Conservation (phyloP, 1,140 invertebrate species). For the Trinorchestia longiramus region DNA sequence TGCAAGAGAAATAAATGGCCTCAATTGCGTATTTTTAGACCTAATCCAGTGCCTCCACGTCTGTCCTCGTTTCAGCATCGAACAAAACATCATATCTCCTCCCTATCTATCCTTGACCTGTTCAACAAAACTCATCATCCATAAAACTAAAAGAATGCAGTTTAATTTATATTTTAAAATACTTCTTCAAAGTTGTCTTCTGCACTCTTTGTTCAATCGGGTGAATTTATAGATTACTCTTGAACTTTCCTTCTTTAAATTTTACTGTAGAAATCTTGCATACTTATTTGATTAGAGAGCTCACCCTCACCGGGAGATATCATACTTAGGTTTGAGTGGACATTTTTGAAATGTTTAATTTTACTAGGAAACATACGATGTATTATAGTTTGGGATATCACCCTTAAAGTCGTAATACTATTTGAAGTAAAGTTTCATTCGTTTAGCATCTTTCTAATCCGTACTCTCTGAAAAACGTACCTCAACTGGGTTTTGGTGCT, state of each 20-base stretch:
- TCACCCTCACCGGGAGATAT: background rate
- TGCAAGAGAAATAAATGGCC: too few species aligned
- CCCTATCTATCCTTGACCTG: background rate
- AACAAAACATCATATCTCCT: too few species aligned
- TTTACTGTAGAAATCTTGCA: background rate
- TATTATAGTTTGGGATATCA: background rate
- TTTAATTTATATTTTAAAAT: too few species aligned
- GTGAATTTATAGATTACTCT: background rate
- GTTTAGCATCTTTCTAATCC: background rate
- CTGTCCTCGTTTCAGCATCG: too few species aligned
- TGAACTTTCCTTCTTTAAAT: background rate
- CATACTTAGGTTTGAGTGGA: background rate
- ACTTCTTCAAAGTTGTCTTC: background rate
- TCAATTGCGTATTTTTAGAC: too few species aligned
- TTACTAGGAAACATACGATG: background rate
- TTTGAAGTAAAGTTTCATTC: background rate
- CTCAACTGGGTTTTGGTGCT: background rate
- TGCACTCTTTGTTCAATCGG: background rate
- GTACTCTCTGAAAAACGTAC: background rate
- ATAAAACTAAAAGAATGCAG: too few species aligned
- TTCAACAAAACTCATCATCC: background rate
- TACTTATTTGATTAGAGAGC: background rate
- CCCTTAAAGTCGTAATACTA: background rate
- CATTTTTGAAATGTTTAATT: background rate
- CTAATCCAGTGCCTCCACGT: too few species aligned